Percentiles rank a stretch among this genome's conserved stretches.
Evolutionary conservation across 2,113 vertebrate species (phyloP).

Genomic region (Lepidothrix coronata): DNA sequence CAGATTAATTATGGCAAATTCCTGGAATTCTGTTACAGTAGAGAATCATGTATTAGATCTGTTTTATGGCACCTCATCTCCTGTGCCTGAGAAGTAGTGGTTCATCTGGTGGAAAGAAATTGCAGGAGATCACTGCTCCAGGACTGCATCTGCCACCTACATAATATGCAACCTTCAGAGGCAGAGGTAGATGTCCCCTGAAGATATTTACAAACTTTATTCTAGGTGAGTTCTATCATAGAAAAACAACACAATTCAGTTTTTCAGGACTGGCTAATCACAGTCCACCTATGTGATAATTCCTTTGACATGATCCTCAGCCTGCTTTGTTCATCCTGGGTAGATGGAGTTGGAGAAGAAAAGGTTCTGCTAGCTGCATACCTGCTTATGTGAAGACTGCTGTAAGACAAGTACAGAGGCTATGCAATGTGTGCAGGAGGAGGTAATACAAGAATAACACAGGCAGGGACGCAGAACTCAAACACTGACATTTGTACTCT

Average conservation of each 20-base stretch:
- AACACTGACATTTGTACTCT: neutral
- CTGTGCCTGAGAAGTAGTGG: neutral
- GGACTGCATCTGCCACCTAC: neutral
- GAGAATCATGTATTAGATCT: neutral
- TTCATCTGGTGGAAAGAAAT: neutral
- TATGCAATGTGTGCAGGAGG: neutral
- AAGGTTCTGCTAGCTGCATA: neutral
- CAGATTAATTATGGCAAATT: neutral
- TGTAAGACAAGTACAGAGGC: neutral
- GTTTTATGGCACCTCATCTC: neutral
- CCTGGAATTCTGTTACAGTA: neutral
- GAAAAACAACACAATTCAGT: neutral
- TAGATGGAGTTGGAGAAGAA: neutral
- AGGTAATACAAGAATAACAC: neutral
- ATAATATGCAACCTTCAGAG: neutral
- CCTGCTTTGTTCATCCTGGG: neutral
- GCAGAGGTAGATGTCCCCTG: neutral
- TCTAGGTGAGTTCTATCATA: neutral
- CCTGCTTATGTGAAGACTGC: neutral
- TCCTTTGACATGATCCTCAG: neutral
- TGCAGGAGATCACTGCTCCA: neutral
- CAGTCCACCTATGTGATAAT: neutral
- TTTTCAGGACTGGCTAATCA: neutral
- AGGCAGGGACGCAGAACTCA: neutral
- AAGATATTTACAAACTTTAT: neutral